Conservation (phyloP, 2,797 vertebrate species). For the Tragopan temminckii region DNA sequence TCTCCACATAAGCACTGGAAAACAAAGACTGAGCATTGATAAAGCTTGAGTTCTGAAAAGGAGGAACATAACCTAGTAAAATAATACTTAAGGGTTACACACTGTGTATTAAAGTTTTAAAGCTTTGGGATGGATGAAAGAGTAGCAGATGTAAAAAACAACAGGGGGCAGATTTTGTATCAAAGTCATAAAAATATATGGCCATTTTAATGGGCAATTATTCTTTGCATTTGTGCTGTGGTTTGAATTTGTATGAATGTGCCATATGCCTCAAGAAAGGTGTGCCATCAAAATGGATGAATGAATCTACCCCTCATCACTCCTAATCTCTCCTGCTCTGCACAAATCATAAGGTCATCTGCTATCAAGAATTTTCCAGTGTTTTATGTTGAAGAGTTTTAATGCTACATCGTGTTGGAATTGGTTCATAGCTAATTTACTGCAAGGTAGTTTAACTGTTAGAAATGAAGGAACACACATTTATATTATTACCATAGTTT, state of each 20-base stretch:
- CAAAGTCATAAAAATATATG: slow-evolving; percentile 86
- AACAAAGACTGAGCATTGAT: slow-evolving; percentile 54
- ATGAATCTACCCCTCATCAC: slow-evolving; percentile 41
- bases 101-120: slow-evolving; percentile 79
- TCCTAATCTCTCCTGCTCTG: neutral
- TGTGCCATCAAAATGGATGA: slow-evolving; percentile 67
- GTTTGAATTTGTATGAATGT: slow-evolving; percentile 79
- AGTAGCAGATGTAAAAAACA: slow-evolving; percentile 85
- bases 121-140: slow-evolving; percentile 77
- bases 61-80: slow-evolving; percentile 49
- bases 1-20: slow-evolving; percentile 32
- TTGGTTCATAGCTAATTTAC: slow-evolving; percentile 56
- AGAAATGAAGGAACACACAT: slow-evolving; percentile 13
- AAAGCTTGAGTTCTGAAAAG: slow-evolving; percentile 45
- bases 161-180: slow-evolving; percentile 83
- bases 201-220: slow-evolving; percentile 87
- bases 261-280: slow-evolving; percentile 83
- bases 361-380: neutral
- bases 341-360: neutral
- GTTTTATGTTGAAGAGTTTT: neutral
- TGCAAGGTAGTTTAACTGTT: neutral
- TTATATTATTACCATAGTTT: slow-evolving; percentile 10
- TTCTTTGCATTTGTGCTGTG: slow-evolving; percentile 83
- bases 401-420: neutral
- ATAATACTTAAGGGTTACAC: slow-evolving; percentile 79